phyloP scores from a whole-genome alignment of 2,888 invertebrate genomes.

The Athalia circularis region DNA sequence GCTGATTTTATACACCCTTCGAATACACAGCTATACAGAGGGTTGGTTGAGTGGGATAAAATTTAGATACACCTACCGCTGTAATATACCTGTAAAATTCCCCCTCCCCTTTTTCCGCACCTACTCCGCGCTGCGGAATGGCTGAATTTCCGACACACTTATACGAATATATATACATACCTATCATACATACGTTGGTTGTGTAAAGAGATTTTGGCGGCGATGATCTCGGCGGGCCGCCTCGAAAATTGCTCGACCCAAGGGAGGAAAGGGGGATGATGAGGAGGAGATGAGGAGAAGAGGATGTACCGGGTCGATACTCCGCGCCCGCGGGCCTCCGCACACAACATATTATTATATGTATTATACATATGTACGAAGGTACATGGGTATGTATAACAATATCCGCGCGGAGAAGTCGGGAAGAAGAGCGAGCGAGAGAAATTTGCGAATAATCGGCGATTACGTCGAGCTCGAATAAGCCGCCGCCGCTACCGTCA shows the following conservation, averaged over 20 bases:
- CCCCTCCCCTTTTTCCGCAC: too few species aligned
- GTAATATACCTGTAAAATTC: too few species aligned
- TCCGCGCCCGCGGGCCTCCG: not conserved
- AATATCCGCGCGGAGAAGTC: not conserved
- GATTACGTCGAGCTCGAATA: constrained; percentile 28
- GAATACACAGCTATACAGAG: too few species aligned
- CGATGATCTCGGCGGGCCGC: constrained; percentile 30
- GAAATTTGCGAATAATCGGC: constrained; percentile 40
- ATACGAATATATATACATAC: too few species aligned
- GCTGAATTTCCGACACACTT: too few species aligned
- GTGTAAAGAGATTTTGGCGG: constrained; percentile 22
- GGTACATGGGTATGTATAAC: too few species aligned
- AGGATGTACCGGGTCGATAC: constrained; percentile 34
- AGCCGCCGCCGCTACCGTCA: constrained; percentile 1
- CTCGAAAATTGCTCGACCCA: constrained; percentile 23
- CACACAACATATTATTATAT: too few species aligned
- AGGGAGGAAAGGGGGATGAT: not conserved
- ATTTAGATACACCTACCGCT: too few species aligned
- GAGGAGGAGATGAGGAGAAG: constrained; percentile 30
- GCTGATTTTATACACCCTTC: too few species aligned
- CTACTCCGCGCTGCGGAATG: too few species aligned
- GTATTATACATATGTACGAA: too few species aligned
- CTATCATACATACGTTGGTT: not conserved
- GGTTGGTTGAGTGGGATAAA: too few species aligned
- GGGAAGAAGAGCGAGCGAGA: constrained; percentile 31